Evolutionary conservation across 2,113 vertebrate genomes (phyloP).

Genomic region (Barbus barbus): DNA sequence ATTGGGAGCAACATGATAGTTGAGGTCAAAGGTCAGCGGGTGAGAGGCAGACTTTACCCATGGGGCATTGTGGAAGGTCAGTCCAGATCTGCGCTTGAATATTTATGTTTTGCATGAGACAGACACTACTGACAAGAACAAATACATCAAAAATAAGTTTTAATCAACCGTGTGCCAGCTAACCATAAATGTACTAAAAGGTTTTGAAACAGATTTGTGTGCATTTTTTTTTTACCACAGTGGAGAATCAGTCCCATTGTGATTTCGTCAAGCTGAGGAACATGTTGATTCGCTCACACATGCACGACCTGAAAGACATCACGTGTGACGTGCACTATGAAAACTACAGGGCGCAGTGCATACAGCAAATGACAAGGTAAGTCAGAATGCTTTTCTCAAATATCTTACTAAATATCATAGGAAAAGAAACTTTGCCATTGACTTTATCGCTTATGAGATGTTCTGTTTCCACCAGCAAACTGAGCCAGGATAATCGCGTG

Average conservation of each 20-base stretch:
- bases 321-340: slow-evolving; percentile 73
- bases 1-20: slow-evolving; percentile 74
- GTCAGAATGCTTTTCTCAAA: background rate
- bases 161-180: background rate
- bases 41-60: slow-evolving; percentile 72
- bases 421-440: background rate
- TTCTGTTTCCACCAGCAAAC: slow-evolving; percentile 74
- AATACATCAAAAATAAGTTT: background rate
- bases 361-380: slow-evolving; percentile 71
- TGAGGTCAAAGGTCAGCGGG: slow-evolving; percentile 67
- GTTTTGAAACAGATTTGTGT: background rate
- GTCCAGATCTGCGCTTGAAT: slow-evolving; percentile 1
- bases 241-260: slow-evolving; percentile 74
- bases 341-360: slow-evolving; percentile 72
- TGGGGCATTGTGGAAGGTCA: slow-evolving; percentile 75
- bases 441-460: background rate
- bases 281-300: slow-evolving; percentile 72
- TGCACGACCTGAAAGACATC: slow-evolving; percentile 76
- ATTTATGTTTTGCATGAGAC: background rate
- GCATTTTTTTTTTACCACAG: slow-evolving; percentile 46
- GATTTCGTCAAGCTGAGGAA: slow-evolving; percentile 75
- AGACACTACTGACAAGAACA: background rate
- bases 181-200: too few relatives aligned
- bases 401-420: background rate
- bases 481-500: slow-evolving; percentile 87